These are phyloP conservation scores for Quadroppia sp. DNA, from an alignment of 2,888 invertebrate species.

Conservation along the genomic window DNA sequence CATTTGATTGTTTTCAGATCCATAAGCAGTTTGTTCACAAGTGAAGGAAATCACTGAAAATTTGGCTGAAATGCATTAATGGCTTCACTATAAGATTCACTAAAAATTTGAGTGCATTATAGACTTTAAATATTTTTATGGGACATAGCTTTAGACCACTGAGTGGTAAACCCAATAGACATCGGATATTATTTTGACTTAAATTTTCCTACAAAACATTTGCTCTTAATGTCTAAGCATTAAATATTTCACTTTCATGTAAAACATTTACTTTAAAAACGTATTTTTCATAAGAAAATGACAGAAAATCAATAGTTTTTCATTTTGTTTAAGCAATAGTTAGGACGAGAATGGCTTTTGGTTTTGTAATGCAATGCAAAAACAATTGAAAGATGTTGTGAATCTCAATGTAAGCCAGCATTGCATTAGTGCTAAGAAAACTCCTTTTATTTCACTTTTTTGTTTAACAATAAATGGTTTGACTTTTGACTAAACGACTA, in stretches of 20 bases:
- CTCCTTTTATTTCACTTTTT: conserved; percentile 26
- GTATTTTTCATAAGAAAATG: background rate
- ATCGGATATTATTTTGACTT: background rate
- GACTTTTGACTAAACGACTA: conserved; percentile 1
- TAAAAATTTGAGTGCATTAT: conserved; percentile 18
- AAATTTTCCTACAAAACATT: background rate
- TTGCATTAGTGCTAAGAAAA: conserved; percentile 22
- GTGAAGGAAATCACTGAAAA: background rate
- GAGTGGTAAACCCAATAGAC: background rate
- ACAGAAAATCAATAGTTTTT: conserved; percentile 1
- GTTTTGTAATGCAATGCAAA: background rate
- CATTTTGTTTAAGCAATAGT: background rate
- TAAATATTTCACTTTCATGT: background rate
- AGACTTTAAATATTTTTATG: background rate
- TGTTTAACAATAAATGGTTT: conserved; percentile 30
- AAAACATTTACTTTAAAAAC: too few relatives aligned
- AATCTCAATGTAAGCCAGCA: background rate
- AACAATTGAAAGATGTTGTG: background rate
- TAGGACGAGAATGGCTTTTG: background rate
- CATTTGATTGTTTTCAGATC: background rate
- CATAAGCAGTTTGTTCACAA: background rate
- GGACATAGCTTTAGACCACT: background rate
- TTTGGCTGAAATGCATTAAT: conserved; percentile 11
- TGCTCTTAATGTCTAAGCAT: background rate
- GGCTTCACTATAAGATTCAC: conserved; percentile 11